Evolutionary conservation across 1,140 invertebrate genomes (phyloP).

Genomic region (Drosophila tristis): DNA sequence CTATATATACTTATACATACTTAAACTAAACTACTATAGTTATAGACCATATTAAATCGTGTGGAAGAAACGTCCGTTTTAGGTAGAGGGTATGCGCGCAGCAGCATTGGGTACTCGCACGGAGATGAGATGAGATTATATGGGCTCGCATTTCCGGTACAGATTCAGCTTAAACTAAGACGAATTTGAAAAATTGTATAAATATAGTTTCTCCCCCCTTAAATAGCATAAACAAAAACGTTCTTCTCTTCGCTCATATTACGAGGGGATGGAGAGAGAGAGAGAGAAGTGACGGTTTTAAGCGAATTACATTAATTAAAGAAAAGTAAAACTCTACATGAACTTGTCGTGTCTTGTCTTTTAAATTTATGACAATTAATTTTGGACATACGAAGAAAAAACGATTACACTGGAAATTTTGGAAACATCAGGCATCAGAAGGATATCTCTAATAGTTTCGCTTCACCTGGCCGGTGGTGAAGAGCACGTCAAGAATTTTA

Average conservation of each 20-base stretch:
- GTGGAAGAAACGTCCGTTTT: slow-evolving; percentile 12
- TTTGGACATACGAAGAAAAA: no score
- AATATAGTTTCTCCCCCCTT: slow-evolving; percentile 35
- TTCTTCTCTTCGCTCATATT: slow-evolving; percentile 25
- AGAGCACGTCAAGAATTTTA: slow-evolving; percentile 72
- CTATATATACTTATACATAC: slow-evolving; percentile 41
- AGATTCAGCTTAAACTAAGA: neutral
- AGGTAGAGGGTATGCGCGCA: slow-evolving; percentile 3
- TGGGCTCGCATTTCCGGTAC: slow-evolving; percentile 32
- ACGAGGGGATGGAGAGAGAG: neutral
- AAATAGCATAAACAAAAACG: slow-evolving; percentile 7
- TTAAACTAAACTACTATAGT: slow-evolving; percentile 23
- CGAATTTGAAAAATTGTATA: slow-evolving; percentile 14
- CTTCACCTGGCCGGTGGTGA: slow-evolving; percentile 70
- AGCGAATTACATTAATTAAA: slow-evolving; percentile 52
- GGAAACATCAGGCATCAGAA: neutral
- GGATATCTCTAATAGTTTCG: slow-evolving; percentile 63
- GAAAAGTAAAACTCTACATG: slow-evolving; percentile 25
- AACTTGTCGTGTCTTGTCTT: slow-evolving; percentile 9
- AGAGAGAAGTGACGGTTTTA: slow-evolving; percentile 41
- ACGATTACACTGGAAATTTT: slow-evolving; percentile 35
- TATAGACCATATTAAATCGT: slow-evolving; percentile 34
- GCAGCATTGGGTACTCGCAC: no score
- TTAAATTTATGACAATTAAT: slow-evolving; percentile 9
- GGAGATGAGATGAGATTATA: neutral